A percentile compares a stretch with the other conserved stretches of the same genome.
Conservation (phyloP, 2,888 invertebrate genomes). For the Mesodorylaimus sp. region DNA sequence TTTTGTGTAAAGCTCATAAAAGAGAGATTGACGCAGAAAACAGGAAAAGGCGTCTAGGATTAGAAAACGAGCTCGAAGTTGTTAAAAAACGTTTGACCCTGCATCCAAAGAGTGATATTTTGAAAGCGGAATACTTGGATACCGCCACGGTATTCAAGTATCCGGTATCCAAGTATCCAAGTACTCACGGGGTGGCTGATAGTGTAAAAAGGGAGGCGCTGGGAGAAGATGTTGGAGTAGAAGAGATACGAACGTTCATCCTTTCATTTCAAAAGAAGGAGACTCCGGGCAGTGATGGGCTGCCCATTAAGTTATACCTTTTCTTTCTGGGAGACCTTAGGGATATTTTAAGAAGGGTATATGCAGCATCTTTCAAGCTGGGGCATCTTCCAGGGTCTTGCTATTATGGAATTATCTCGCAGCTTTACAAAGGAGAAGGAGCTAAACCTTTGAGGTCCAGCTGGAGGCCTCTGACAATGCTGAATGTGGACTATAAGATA, state of each 20-base stretch:
- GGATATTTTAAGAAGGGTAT: neutral
- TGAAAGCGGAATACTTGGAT: too few relatives aligned
- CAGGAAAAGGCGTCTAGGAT: too few relatives aligned
- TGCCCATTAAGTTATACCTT: constrained; percentile 1
- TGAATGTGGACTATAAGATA: constrained; percentile 3
- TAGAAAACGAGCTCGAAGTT: too few relatives aligned
- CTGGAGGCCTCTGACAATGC: too few relatives aligned
- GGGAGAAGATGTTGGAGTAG: neutral
- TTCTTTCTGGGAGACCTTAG: neutral
- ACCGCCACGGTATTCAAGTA: too few relatives aligned
- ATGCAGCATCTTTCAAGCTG: neutral
- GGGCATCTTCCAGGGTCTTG: neutral
- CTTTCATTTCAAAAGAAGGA: neutral
- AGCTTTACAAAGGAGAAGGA: constrained; percentile 7
- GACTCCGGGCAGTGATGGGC: constrained; percentile 2
- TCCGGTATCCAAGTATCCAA: too few relatives aligned
- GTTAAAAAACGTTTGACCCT: too few relatives aligned
- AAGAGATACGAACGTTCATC: constrained; percentile 1
- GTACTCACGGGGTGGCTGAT: too few relatives aligned
- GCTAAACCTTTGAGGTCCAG: neutral
- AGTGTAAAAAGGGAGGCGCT: too few relatives aligned
- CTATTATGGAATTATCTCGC: constrained; percentile 3
- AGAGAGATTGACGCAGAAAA: too few relatives aligned
- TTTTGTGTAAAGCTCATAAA: too few relatives aligned
- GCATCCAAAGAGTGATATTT: too few relatives aligned